A percentile compares a stretch with the other conserved stretches of the same genome.
These are phyloP conservation scores for Erythrolamprus reginae DNA, from an alignment of 2,113 vertebrate genomes.

Conservation along the genomic window DNA sequence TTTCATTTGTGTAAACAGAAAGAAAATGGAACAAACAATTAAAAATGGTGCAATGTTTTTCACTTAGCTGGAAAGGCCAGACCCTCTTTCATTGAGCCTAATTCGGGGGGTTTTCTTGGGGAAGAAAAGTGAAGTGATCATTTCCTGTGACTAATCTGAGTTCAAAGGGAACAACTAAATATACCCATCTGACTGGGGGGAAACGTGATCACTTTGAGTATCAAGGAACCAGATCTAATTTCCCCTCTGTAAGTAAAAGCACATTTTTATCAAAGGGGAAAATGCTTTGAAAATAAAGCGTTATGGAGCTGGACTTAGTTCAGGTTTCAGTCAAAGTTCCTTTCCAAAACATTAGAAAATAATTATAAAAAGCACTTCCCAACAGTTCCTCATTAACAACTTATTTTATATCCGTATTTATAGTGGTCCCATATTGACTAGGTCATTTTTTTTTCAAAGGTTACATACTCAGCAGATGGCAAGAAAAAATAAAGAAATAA, in stretches of 20 bases:
- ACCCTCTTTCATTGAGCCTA: neutral
- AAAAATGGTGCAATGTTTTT: neutral
- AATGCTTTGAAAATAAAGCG: neutral
- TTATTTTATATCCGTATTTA: neutral
- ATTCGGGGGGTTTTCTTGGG: neutral
- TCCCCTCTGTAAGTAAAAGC: slow-evolving; percentile 4
- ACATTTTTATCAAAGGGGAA: neutral
- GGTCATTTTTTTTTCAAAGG: neutral
- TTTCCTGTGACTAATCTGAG: slow-evolving; percentile 22
- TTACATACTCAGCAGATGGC: neutral
- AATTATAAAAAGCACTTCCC: neutral
- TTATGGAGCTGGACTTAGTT: neutral
- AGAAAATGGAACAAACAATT: neutral
- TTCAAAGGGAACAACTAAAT: slow-evolving; percentile 11
- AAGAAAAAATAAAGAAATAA: too few relatives aligned
- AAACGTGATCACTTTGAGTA: neutral
- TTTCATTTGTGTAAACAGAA: neutral
- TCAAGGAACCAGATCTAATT: neutral
- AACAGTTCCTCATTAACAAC: neutral
- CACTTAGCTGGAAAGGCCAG: neutral
- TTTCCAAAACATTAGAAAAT: neutral
- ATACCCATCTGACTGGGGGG: neutral
- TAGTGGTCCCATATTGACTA: neutral
- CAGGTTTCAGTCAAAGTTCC: neutral
- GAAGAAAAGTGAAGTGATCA: neutral